Percentiles rank a stretch among this genome's conserved stretches.
Conservation (phyloP, 2,113 vertebrate genomes). For the Oenanthe melanoleuca region DNA sequence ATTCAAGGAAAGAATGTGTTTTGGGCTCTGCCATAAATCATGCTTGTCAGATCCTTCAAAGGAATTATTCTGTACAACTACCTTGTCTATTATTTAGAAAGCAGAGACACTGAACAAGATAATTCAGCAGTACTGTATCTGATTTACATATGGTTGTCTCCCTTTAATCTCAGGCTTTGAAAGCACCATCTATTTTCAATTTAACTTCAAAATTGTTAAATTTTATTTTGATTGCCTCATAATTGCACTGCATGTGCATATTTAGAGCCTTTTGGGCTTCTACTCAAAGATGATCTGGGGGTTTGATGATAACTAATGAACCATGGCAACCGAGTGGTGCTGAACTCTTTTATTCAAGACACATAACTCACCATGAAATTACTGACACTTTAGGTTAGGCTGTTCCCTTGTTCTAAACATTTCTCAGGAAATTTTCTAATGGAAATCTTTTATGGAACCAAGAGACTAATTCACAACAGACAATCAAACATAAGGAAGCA, state of each 20-base stretch:
- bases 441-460: conserved; percentile 25
- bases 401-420: conserved; percentile 31
- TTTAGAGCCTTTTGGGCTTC: conserved; percentile 55
- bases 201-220: conserved; percentile 72
- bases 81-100: conserved; percentile 78
- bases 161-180: conserved; percentile 72
- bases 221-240: conserved; percentile 75
- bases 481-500: not conserved
- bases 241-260: conserved; percentile 59
- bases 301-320: conserved; percentile 73
- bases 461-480: not conserved
- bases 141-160: conserved; percentile 70
- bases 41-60: conserved; percentile 76
- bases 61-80: conserved; percentile 66
- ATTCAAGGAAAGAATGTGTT: conserved; percentile 67
- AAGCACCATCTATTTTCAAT: conserved; percentile 73
- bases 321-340: conserved; percentile 58
- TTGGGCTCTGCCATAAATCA: conserved; percentile 76
- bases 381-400: conserved; percentile 41
- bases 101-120: conserved; percentile 63
- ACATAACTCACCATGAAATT: conserved; percentile 70
- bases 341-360: conserved; percentile 61
- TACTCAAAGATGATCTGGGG: conserved; percentile 44
- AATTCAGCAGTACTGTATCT: conserved; percentile 58
- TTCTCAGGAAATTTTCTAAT: conserved; percentile 49